phyloP scores from a whole-genome alignment of 1,140 invertebrate genomes.

The Lanistes nyassanus region DNA sequence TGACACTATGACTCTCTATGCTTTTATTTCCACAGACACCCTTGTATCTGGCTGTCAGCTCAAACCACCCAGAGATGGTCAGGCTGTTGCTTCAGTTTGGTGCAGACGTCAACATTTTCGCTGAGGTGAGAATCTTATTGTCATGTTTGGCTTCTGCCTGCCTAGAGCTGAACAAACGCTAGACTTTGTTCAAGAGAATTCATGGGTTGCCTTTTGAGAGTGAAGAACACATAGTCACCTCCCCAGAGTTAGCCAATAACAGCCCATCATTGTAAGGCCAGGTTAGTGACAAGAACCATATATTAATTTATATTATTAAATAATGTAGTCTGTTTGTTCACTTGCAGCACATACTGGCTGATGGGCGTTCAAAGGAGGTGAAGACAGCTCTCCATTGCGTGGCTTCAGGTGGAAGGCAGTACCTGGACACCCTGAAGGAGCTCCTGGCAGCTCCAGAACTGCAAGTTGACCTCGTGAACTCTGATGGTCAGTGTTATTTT shows the following conservation, averaged over 20 bases:
- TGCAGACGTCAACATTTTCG: conserved; percentile 77
- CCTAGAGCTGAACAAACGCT: too few species aligned
- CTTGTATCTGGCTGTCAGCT: conserved; percentile 78
- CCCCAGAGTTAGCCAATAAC: too few species aligned
- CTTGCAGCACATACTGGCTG: conserved; percentile 71
- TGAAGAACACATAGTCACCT: too few species aligned
- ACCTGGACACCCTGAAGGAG: conserved; percentile 47
- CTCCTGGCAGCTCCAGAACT: conserved; percentile 46
- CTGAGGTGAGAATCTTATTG: conserved; percentile 71
- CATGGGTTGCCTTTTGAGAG: too few species aligned
- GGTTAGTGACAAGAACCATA: too few species aligned
- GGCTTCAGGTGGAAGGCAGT: conserved; percentile 45
- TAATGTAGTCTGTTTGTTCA: too few species aligned
- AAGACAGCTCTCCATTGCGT: conserved; percentile 57
- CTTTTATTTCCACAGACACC: conserved; percentile 72
- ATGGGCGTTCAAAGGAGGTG: conserved; percentile 70
- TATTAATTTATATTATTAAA: too few species aligned
- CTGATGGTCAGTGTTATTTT: conserved; percentile 50
- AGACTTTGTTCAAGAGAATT: too few species aligned
- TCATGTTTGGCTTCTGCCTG: too few species aligned
- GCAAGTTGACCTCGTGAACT: conserved; percentile 51
- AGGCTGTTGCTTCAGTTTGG: conserved; percentile 77
- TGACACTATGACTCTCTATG: too few species aligned
- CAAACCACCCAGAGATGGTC: conserved; percentile 77
- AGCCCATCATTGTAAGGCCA: too few species aligned